Evolutionary conservation across 2,797 vertebrate species (phyloP), one percentile per base, ranked within the genome.

Genomic region (Alosa sapidissima): DNA sequence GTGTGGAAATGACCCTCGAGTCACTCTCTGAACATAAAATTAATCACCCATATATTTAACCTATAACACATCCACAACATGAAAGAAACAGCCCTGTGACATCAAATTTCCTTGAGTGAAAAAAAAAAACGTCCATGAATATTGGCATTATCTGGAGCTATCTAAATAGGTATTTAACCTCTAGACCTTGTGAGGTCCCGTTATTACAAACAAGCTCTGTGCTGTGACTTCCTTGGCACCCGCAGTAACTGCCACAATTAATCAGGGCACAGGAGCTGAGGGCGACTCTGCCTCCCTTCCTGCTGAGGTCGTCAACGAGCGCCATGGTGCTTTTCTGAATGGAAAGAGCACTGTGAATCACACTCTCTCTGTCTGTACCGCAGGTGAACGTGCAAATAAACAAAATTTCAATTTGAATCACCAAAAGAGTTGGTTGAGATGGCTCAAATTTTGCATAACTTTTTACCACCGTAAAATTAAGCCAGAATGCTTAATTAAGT

Each of bases 101-200:
- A 19, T 19, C 41, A 45, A 21, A 78, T 78, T 47, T 21, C 36
- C 72, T 78, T 47, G 72, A 21, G 16, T 47, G 33, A 47, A 47
- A 78, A 16, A 5, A 36, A 75, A 62, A 62, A 21, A 16, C 55
- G 13, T 45, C 36, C 72, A 78, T 78, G 41, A 78, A 78, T 78
- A 78, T 82, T 33, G 55, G 72, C 84, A 82, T 89, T 90, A 86
- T 92, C 83, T 89, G 87, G 87, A 87, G 65, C 86, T 88, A 86
- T 89, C 88, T 88, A 85, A 92, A 92, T 89, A 86, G 86, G 84
- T 89, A 89, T 91, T 93, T 93, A 93, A 94, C 91, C 92, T 93
- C 89, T 90, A 86, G 85, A 91, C 90, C 82, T 82, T 86, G 54
- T 88, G 86, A 85, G 83, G 85, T 85, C 88, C 88, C 55, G 89